Evolutionary conservation across 2,797 vertebrate genomes (phyloP).

Genomic region (Pipistrellus nathusii): DNA sequence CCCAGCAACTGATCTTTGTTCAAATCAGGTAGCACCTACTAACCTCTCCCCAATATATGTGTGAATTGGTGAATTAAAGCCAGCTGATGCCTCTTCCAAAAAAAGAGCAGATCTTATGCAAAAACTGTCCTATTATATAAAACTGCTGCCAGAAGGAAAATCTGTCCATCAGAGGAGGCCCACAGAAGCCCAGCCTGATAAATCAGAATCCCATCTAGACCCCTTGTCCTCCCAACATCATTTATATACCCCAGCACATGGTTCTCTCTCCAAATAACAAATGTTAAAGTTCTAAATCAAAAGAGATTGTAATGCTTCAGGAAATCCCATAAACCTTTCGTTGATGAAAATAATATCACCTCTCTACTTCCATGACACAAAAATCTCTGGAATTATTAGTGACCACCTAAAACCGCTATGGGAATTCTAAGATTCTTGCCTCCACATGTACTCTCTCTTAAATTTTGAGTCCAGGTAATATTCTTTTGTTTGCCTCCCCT

Average conservation of each 20-base stretch:
- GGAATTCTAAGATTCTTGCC: neutral
- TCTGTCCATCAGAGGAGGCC: neutral
- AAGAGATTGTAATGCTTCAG: neutral
- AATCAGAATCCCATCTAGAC: neutral
- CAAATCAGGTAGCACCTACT: neutral
- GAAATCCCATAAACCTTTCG: slow-evolving; percentile 8
- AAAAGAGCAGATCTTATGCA: neutral
- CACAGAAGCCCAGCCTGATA: neutral
- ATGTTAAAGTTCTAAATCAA: neutral
- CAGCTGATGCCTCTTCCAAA: neutral
- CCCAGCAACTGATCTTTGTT: neutral
- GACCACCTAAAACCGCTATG: neutral
- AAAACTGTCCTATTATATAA: neutral
- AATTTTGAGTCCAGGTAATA: neutral
- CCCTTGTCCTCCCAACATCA: neutral
- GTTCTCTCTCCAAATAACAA: slow-evolving; percentile 14
- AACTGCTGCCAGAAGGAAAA: neutral
- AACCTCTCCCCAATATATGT: neutral
- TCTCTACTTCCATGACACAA: neutral
- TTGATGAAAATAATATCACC: neutral
- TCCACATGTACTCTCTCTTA: neutral
- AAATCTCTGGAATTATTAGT: slow-evolving; percentile 31
- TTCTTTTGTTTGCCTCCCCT: neutral
- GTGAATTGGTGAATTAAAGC: neutral
- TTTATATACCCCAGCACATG: neutral